These are phyloP conservation scores for Kryptolebias ocellatus DNA, from an alignment of 2,797 vertebrate species.

Conservation along the genomic window DNA sequence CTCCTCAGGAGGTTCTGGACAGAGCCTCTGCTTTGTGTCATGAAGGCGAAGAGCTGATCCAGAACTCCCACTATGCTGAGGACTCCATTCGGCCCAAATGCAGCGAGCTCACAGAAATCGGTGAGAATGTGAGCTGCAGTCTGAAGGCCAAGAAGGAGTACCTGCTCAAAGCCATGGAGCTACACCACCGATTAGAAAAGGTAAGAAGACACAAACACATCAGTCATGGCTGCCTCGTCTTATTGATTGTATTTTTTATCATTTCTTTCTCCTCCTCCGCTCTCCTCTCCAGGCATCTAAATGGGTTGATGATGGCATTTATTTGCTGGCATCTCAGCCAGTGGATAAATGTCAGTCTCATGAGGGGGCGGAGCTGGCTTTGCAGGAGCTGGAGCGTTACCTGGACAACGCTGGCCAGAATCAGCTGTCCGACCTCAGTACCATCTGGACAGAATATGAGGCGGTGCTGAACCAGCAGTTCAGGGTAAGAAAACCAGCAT, in stretches of 20 bases:
- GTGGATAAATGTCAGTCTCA: constrained; percentile 98
- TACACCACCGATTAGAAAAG: constrained; percentile 88
- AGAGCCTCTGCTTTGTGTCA: constrained; percentile 80
- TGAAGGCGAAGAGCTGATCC: constrained; percentile 87
- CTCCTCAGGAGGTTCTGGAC: constrained; percentile 84
- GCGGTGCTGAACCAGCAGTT: constrained; percentile 89
- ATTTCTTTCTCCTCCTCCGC: background rate
- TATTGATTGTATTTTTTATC: background rate
- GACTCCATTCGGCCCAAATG: constrained; percentile 96
- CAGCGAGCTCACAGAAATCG: constrained; percentile 85
- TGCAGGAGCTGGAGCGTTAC: constrained; percentile 94
- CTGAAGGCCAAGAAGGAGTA: constrained; percentile 80
- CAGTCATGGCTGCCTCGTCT: background rate
- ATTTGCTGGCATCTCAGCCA: constrained; percentile 93
- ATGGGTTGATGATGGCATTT: constrained; percentile 96
- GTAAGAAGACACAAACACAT: constrained; percentile 66
- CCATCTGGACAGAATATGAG: constrained; percentile 87
- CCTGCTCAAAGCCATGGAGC: constrained; percentile 90
- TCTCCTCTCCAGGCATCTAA: constrained; percentile 85
- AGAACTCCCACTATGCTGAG: constrained; percentile 91
- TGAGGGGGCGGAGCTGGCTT: constrained; percentile 93
- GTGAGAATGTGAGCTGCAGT: constrained; percentile 75
- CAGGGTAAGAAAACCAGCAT: constrained; percentile 77
- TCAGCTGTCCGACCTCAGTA: constrained; percentile 85
- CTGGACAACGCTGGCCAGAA: constrained; percentile 86